Base-by-base conservation (phyloP, 2,888 invertebrate genomes). In the Epinotia brunnichana region DNA sequence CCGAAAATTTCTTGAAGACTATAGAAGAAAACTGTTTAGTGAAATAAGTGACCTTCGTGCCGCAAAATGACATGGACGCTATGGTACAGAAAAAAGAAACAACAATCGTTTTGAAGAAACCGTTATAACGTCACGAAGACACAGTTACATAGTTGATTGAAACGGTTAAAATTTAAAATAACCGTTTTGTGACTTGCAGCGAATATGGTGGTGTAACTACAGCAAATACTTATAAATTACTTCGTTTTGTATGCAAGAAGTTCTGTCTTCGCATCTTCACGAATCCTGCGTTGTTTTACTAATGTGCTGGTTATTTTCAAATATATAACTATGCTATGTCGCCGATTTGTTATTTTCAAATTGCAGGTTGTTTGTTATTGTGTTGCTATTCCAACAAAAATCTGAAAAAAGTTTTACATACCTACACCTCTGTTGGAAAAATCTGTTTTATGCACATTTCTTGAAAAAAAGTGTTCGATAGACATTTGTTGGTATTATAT, bases 21-120 rank as follows among this genome's bases (percentile, higher is more conserved):
- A 9, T 5, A 1, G 2, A 11, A 2, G 10, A 60, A 39, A 13
- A 39, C 11, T 11, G 11, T 35, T 17, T 17, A 17, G 13, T 17
- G 3, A 11, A 59, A 24, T 11, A 76, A 74, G 67, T 77, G 77
- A 17, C 77, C 77, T 44, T 13, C 15, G 3, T 44, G 3, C 3
- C 41, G 41, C 29, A 29, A 4, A 44, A 44, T 44, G 3, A 44
- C 44, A 3, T 44, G 3, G 13, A 15, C 3, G 15, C 29, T 29
- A 44, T 44, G 44, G 13, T 3, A 13, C 3, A 2, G 44, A 15
- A 41, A 41, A 13, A 13, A 41, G 41, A 15, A 41, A 13, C 13
- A 29, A 29, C 41, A 41, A 15, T 44, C 3, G 13, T 44, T 44
- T 44, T 44, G 44, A 44, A 44, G 44, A 44, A 44, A 15, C 44